Evolutionary conservation across 1,140 invertebrate species (phyloP), one percentile per base, ranked within the genome.

Genomic region (Drosophila rufa): DNA sequence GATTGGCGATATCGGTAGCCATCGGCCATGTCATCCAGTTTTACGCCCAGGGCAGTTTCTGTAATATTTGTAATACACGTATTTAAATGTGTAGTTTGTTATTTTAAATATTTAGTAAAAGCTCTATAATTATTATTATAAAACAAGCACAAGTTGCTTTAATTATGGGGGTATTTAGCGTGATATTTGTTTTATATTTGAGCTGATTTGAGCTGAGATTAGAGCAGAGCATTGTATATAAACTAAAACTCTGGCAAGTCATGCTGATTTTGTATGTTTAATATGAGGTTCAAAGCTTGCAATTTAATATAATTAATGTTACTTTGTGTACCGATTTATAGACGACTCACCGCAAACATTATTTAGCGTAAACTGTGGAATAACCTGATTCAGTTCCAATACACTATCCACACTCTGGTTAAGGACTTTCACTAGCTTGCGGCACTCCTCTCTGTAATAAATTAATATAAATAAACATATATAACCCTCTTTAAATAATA

Each of bases 41-140:
- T 94, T 7, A 94, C 95, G 0, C 97, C 97, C 95, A 98, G 96
- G 11, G 96, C 96, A 25, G 96, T 96, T 93, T 97, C 96, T 96
- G 71, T 6, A 46, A 30, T 14, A 15, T 19, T 56, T 56, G 55
- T 17, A 57, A 38, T 27, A n/a, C n/a, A n/a, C n/a, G n/a, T n/a
- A 22, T 64, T 14, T 42, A 59, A 3, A 0, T 42, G 14, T 27
- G 12, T 27, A 19, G 27, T 40, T 40, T 40, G 1, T 40, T 15
- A 36, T 14, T 3, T 36, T 14, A 17, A 30, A 1, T 50, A 51
- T 2, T 17, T 3, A 1, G 1, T 36, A 22, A 53, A 36, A 1
- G 3, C 9, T 19, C 0, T 19, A 15, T 42, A n/a, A 42, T 42
- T 42, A 42, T 42, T 15, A 42, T 42, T 42, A n/a, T n/a, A 6